Conservation (phyloP, 2,113 vertebrate genomes). For the Corythornis madagascariensis region DNA sequence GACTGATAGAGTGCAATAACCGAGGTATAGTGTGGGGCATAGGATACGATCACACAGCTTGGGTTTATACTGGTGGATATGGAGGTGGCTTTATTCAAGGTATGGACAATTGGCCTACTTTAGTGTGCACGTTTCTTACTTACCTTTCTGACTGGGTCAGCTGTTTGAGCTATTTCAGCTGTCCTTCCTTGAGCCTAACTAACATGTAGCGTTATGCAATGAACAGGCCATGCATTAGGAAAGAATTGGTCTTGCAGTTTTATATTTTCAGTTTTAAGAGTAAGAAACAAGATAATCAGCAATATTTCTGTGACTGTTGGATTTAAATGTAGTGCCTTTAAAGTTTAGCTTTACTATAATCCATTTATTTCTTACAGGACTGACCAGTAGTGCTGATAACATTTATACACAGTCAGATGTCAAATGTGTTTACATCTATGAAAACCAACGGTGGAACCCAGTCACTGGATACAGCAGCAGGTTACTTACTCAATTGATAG, state of each 20-base stretch:
- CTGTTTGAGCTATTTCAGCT: neutral
- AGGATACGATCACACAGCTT: conserved; percentile 90
- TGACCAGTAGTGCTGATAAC: conserved; percentile 88
- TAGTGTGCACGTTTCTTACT: fast-evolving
- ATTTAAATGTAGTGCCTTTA: neutral
- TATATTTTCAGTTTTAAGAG: neutral
- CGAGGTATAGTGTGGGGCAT: conserved; percentile 93
- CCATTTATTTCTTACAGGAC: conserved; percentile 67
- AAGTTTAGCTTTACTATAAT: neutral
- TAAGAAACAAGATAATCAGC: neutral
- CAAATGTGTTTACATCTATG: conserved; percentile 91
- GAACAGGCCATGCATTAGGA: neutral
- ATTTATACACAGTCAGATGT: conserved; percentile 89
- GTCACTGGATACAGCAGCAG: conserved; percentile 93
- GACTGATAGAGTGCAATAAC: conserved; percentile 85
- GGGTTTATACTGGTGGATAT: conserved; percentile 90
- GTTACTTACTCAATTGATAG: conserved; percentile 55
- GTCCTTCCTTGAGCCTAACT: neutral
- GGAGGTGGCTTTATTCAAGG: conserved; percentile 93
- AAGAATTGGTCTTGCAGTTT: neutral
- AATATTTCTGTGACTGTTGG: neutral
- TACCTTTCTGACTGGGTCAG: neutral
- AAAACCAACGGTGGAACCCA: conserved; percentile 98
- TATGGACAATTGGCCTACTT: conserved; percentile 42
- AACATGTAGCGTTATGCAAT: too few species aligned